Percentiles rank a stretch among this genome's conserved stretches.
Evolutionary conservation across 2,888 invertebrate species (phyloP).

Genomic region (Diadegma fenestrale): DNA sequence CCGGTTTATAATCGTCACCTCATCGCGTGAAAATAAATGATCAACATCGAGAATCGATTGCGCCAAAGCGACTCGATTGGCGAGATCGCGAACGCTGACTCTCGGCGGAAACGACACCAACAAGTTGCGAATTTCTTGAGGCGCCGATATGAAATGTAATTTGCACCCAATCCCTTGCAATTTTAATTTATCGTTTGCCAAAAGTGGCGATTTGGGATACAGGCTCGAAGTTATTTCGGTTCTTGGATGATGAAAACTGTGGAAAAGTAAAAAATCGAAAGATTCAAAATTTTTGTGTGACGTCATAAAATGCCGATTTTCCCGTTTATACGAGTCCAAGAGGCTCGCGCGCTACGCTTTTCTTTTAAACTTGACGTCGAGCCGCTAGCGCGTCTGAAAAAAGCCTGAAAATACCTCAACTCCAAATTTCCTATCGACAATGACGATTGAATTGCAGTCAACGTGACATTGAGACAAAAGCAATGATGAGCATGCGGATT

Average conservation of each 20-base stretch:
- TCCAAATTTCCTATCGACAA: constrained; percentile 76
- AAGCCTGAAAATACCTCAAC: too few species aligned
- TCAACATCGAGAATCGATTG: constrained; percentile 77
- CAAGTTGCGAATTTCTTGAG: constrained; percentile 79
- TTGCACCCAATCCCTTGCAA: constrained; percentile 81
- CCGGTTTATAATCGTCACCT: too few species aligned
- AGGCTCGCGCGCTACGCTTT: too few species aligned
- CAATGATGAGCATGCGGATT: constrained; percentile 76
- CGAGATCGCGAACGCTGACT: constrained; percentile 79
- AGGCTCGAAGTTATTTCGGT: constrained; percentile 78
- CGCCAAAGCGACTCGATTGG: constrained; percentile 73
- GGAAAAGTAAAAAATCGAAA: constrained; percentile 4
- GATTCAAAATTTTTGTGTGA: too few species aligned
- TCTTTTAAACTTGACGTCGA: too few species aligned
- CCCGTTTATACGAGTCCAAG: too few species aligned
- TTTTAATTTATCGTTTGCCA: constrained; percentile 73
- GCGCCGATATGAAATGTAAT: constrained; percentile 81
- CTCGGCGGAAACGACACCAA: constrained; percentile 80
- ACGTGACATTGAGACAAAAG: constrained; percentile 78
- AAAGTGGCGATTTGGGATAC: constrained; percentile 73
- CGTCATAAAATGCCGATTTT: too few species aligned
- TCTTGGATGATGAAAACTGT: constrained; percentile 83
- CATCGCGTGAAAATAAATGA: constrained; percentile 76
- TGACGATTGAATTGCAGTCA: constrained; percentile 76
- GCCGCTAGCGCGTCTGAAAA: too few species aligned